Base-by-base conservation (phyloP, 2,888 invertebrate species). In the Nomada lathburiana region DNA sequence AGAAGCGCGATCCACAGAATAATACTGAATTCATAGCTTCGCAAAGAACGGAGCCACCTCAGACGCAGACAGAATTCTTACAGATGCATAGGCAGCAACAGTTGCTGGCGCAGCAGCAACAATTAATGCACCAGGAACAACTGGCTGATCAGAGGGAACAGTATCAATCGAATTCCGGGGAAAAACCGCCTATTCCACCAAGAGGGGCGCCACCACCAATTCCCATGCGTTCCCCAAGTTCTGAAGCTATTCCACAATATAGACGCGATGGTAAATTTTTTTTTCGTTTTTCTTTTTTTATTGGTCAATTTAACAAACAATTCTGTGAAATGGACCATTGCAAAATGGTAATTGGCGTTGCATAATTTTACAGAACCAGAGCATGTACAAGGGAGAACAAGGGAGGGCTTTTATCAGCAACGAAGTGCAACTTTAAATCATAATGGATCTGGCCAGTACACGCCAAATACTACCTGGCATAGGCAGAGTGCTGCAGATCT, bases 151-250 rank as follows among this genome's bases (percentile, higher is more conserved):
- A 89, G 44, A 89, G 90, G 63, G 92, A 93, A 73, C 88, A 89
- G 20, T 87, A 88, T 79, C 86, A 84, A 57, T 55, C 78, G 9
- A 90, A 90, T 80, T 82, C 94, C 4, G 90, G 89, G 26, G 95
- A 95, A 47, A 95, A 95, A 86, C 95, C 95, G 55, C 95, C 95
- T 0, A 95, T 95, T 84, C 95, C 95, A 79, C 95, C 96, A 1
- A 93, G 95, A 86, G 95, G 95, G 11, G 95, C 95, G 20, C 95
- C 95, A 13, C 95, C 95, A 11, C 95, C 95, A 53, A 93, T 95
- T 73, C 95, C 95, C 1, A 91, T 93, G 13, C 90, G 94, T 71
- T 93, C 94, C 13, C 94, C 94, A 0, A 94, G 93, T 47, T 92
- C 93, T 0, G 94, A 94, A 77, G 92, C 92, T 83, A 85, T 93